These are phyloP conservation scores for Adineta ricciae DNA, from an alignment of 2,888 invertebrate genomes.

Conservation along the genomic window DNA sequence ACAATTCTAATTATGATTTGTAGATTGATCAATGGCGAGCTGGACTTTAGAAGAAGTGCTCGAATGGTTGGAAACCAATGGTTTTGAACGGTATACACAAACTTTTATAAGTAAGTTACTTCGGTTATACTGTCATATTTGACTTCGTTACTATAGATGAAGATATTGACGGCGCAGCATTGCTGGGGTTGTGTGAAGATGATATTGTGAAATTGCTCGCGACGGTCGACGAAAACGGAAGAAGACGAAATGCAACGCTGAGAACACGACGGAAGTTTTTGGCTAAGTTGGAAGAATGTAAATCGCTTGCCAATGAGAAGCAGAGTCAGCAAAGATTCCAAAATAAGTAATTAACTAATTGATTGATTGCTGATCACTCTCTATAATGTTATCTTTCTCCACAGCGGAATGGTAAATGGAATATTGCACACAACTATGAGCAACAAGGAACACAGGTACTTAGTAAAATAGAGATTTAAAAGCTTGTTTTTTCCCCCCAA, in stretches of 20 bases:
- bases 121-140: too few relatives aligned
- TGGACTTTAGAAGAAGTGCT: neutral
- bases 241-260: neutral
- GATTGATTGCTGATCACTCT: neutral
- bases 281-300: neutral
- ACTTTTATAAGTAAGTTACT: neutral
- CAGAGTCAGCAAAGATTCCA: neutral
- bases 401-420: neutral
- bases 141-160: neutral
- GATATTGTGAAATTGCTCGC: neutral
- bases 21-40: neutral
- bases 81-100: neutral
- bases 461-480: too few relatives aligned
- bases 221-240: neutral
- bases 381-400: neutral
- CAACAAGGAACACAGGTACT: too few relatives aligned
- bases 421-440: too few relatives aligned
- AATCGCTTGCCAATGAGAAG: neutral
- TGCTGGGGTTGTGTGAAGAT: neutral
- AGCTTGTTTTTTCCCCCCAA: too few relatives aligned
- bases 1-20: neutral
- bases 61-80: neutral
- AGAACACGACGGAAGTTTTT: neutral
- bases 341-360: neutral
- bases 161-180: neutral